A percentile compares a stretch with the other conserved stretches of the same genome.
phyloP scores from a whole-genome alignment of 2,888 invertebrate genomes.

The Agriopis aurantiaria region DNA sequence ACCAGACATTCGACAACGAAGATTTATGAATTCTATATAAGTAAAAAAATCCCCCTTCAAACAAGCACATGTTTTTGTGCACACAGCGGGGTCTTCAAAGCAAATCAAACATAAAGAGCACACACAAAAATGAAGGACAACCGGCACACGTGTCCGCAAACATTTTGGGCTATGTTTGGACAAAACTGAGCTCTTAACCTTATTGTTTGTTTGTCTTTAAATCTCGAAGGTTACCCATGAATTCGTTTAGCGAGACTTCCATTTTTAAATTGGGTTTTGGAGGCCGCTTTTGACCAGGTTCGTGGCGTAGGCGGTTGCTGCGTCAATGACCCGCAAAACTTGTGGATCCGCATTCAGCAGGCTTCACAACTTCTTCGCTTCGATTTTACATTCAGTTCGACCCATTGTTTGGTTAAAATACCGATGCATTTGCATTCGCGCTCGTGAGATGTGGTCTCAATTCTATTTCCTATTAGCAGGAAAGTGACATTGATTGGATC shows the following conservation, averaged over 20 bases:
- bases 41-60: conserved; percentile 36
- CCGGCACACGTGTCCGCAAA: conserved; percentile 77
- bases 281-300: conserved; percentile 66
- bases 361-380: conserved; percentile 64
- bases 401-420: conserved; percentile 58
- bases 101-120: conserved; percentile 68
- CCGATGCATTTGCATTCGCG: conserved; percentile 37
- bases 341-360: conserved; percentile 83
- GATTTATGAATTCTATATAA: conserved; percentile 52
- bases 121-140: conserved; percentile 70
- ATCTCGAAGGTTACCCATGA: conserved; percentile 37
- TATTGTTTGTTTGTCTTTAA: conserved; percentile 58
- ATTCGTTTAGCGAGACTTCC: conserved; percentile 41
- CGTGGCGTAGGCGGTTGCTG: conserved; percentile 79
- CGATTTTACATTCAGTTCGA: conserved; percentile 58
- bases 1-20: conserved; percentile 48
- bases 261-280: conserved; percentile 39
- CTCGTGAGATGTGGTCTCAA: conserved; percentile 12
- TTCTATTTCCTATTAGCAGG: conserved; percentile 41
- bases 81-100: conserved; percentile 75
- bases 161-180: conserved; percentile 74
- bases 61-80: conserved; percentile 57
- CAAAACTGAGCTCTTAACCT: conserved; percentile 67
- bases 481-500: conserved; percentile 39
- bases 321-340: conserved; percentile 85